Percentiles rank a stretch among this genome's conserved stretches.
These are phyloP conservation scores for Epinotia nisella DNA, from an alignment of 2,888 invertebrate genomes.

Conservation along the genomic window DNA sequence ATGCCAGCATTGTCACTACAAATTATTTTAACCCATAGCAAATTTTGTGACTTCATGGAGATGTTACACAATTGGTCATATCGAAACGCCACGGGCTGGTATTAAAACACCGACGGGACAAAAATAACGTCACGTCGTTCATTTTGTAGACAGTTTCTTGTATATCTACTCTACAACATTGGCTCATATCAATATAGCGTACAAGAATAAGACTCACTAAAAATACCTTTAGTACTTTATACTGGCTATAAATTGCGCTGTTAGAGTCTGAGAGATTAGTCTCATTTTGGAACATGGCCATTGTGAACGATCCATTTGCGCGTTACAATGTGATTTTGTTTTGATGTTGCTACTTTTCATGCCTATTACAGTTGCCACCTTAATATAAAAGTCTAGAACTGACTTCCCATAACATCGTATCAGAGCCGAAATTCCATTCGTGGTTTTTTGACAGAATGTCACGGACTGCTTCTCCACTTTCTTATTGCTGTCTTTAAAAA, in stretches of 20 bases:
- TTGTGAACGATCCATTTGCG: conserved; percentile 11
- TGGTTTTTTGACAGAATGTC: too few relatives aligned
- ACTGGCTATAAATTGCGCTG: background rate
- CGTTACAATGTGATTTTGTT: conserved; percentile 12
- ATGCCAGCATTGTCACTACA: too few relatives aligned
- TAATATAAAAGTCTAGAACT: background rate
- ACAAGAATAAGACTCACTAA: conserved; percentile 13
- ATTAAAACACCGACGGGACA: background rate
- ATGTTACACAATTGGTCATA: too few relatives aligned
- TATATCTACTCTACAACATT: too few relatives aligned
- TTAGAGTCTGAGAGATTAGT: conserved; percentile 4
- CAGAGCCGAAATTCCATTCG: background rate
- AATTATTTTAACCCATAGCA: background rate
- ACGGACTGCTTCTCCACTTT: too few relatives aligned
- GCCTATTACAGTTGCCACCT: background rate
- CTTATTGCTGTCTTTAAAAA: too few relatives aligned
- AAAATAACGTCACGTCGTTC: background rate
- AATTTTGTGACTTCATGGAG: too few relatives aligned
- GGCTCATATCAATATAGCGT: background rate
- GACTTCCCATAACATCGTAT: background rate
- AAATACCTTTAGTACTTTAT: conserved; percentile 24
- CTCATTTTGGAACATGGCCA: conserved; percentile 23
- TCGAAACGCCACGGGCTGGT: too few relatives aligned
- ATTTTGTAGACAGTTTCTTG: background rate
- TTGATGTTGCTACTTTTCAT: conserved; percentile 1